phyloP scores from a whole-genome alignment of 2,797 vertebrate species.

The Orientallactaga sibirica region DNA sequence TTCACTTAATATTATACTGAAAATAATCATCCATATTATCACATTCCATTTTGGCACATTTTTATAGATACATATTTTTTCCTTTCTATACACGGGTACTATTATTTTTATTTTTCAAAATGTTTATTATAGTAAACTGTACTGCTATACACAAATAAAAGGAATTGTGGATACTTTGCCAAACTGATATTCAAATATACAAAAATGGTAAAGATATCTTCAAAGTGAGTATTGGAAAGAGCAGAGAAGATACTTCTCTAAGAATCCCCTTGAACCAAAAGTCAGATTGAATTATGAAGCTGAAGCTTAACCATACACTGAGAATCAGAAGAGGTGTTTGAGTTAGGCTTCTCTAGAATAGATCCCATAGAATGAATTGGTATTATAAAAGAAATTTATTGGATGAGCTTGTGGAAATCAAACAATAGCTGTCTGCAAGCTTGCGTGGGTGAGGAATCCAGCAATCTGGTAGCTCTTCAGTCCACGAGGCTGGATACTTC shows the following conservation, averaged over 20 bases:
- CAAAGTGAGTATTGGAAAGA: background rate
- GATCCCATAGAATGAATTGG: too few species aligned
- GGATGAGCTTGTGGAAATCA: too few species aligned
- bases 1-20: background rate
- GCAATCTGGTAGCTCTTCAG: too few species aligned
- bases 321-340: background rate
- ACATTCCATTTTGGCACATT: background rate
- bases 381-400: too few species aligned
- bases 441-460: too few species aligned
- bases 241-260: background rate
- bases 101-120: background rate
- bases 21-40: background rate
- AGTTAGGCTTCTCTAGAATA: too few species aligned
- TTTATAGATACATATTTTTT: background rate
- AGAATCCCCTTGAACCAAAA: background rate
- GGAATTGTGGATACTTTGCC: background rate
- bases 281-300: background rate
- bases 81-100: background rate
- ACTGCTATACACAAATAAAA: background rate
- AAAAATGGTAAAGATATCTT: background rate
- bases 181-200: background rate
- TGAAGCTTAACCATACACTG: background rate
- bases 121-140: background rate
- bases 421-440: too few species aligned
- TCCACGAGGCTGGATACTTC: too few species aligned